phyloP scores from a whole-genome alignment of 2,797 vertebrate species.

The Onychomys torridus region DNA sequence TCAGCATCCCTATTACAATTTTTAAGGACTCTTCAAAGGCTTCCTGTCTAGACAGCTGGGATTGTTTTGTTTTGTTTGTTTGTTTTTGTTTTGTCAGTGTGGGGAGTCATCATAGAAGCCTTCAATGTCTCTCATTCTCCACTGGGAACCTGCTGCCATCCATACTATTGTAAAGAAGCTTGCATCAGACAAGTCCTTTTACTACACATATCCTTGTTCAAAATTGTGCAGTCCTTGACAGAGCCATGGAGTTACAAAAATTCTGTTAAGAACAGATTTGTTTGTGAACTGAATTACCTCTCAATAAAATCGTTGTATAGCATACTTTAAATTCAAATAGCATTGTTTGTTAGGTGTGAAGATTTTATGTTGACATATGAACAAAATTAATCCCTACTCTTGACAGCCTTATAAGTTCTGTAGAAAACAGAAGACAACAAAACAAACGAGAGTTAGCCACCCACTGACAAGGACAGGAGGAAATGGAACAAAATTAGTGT shows the following conservation, averaged over 20 bases:
- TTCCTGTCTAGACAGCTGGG: not conserved
- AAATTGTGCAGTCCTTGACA: conserved; percentile 69
- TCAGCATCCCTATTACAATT: not conserved
- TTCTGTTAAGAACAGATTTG: conserved; percentile 81
- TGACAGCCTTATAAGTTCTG: conserved; percentile 84
- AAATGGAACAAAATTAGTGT: conserved; percentile 88
- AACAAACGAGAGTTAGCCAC: conserved; percentile 79
- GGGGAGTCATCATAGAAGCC: not conserved
- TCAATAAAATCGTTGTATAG: conserved; percentile 75
- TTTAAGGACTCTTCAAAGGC: not conserved
- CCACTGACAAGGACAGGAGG: conserved; percentile 85
- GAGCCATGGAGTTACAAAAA: conserved; percentile 80
- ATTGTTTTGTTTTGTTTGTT: too few species aligned
- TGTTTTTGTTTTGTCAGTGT: not conserved
- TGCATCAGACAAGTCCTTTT: conserved; percentile 69
- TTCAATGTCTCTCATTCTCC: not conserved
- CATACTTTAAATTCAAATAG: conserved; percentile 83
- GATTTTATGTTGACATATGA: conserved; percentile 84
- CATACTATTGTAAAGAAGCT: not conserved
- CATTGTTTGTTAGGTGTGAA: conserved; percentile 82
- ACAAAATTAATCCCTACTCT: conserved; percentile 86
- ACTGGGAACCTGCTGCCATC: not conserved
- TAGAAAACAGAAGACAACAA: conserved; percentile 76
- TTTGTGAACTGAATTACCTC: conserved; percentile 77
- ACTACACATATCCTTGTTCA: not conserved